Evolutionary conservation across 23 tunicate genomes (phyloP).

Genomic region (Phallusia fumigata): DNA sequence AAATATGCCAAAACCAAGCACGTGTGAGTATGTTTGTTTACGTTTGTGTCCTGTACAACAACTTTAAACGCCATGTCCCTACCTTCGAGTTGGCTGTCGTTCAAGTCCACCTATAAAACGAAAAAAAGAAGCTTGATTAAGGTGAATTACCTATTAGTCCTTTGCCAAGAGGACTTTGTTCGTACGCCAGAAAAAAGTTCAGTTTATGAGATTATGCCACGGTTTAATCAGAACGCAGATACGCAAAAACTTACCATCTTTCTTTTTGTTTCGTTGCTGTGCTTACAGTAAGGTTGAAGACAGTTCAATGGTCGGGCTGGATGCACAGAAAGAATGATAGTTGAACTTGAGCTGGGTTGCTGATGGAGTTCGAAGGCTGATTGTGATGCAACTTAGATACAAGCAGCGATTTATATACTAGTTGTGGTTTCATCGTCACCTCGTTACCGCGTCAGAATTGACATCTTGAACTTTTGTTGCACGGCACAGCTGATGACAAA

Average conservation of each 20-base stretch:
- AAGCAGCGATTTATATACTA: background rate
- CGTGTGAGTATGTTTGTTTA: too few species aligned
- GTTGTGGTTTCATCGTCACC: background rate
- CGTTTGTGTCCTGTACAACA: too few species aligned
- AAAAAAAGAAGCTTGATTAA: too few species aligned
- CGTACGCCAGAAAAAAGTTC: too few species aligned
- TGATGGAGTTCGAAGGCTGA: background rate
- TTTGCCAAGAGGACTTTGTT: background rate
- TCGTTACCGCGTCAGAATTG: background rate
- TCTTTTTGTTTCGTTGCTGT: background rate
- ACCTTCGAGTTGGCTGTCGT: conserved; percentile 1
- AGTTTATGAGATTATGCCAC: background rate
- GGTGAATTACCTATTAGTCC: too few species aligned
- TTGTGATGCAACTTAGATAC: background rate
- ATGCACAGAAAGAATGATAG: background rate
- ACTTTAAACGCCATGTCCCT: background rate
- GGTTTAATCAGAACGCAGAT: background rate
- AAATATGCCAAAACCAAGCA: too few species aligned
- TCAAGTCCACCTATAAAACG: background rate
- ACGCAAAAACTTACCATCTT: background rate
- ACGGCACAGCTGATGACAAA: background rate
- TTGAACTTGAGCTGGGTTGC: too few species aligned
- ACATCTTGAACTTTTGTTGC: background rate
- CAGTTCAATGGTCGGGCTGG: background rate
- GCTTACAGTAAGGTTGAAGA: too few species aligned